Conservation (phyloP, 2,888 invertebrate genomes). For the Germaria angustata region DNA sequence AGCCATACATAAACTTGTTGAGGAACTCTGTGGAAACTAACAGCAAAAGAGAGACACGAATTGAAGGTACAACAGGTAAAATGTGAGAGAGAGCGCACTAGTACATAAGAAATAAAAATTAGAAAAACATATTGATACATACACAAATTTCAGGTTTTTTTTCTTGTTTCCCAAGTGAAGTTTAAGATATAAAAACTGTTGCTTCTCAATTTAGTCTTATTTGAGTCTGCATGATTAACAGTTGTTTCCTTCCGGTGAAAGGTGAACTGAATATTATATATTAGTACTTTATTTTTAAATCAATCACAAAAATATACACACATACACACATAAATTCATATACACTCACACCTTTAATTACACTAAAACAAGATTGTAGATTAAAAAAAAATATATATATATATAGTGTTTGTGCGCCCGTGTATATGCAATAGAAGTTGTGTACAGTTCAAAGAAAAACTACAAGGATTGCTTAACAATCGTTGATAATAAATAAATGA, state of each 20-base stretch:
- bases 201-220: slow-evolving; percentile 68
- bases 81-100: not conserved
- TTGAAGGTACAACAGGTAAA: not conserved
- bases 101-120: not conserved
- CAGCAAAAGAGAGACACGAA: slow-evolving; percentile 19
- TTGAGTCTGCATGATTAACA: slow-evolving; percentile 67
- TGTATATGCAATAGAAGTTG: slow-evolving; percentile 15
- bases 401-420: slow-evolving; percentile 5
- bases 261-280: slow-evolving; percentile 18
- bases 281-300: not conserved
- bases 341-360: not conserved
- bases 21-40: not conserved
- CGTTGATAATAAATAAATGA: slow-evolving; percentile 8
- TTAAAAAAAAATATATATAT: not conserved
- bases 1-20: not conserved
- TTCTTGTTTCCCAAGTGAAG: slow-evolving; percentile 51
- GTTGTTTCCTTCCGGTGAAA: slow-evolving; percentile 68
- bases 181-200: slow-evolving; percentile 66
- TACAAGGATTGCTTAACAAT: slow-evolving; percentile 1
- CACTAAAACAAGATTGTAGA: not conserved
- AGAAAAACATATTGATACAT: slow-evolving; percentile 30
- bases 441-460: not conserved
- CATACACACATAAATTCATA: not conserved
- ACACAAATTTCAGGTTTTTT: slow-evolving; percentile 23
- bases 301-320: not conserved